A percentile compares a stretch with the other conserved stretches of the same genome.
Evolutionary conservation across 2,888 invertebrate genomes (phyloP).

Genomic region (Diplolepis rosae): DNA sequence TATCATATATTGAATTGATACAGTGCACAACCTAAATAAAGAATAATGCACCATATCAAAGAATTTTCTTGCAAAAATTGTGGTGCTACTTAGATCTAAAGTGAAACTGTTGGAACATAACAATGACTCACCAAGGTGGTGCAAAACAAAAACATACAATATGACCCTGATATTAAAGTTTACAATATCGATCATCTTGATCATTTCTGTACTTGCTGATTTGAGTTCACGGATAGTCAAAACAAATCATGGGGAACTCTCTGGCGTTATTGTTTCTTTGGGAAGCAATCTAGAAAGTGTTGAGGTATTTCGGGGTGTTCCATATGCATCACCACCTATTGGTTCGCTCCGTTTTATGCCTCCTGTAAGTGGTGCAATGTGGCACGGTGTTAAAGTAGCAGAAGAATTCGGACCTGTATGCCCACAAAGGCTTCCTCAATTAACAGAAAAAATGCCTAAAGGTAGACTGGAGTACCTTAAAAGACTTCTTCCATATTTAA

Average conservation of each 20-base stretch:
- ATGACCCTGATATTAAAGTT: not conserved
- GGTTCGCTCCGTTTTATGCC: conserved; percentile 96
- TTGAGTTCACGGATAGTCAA: conserved; percentile 88
- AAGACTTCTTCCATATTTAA: conserved; percentile 89
- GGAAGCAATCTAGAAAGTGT: conserved; percentile 88
- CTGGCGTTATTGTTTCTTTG: conserved; percentile 88
- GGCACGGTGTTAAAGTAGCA: conserved; percentile 92
- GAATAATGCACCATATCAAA: no score
- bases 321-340: conserved; percentile 94
- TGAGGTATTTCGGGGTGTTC: conserved; percentile 94
- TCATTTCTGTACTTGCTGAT: conserved; percentile 38
- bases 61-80: not conserved
- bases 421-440: conserved; percentile 91
- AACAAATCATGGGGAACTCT: conserved; percentile 91
- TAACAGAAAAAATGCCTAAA: conserved; percentile 90
- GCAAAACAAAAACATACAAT: not conserved
- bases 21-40: no score
- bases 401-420: conserved; percentile 93
- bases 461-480: conserved; percentile 92
- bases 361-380: conserved; percentile 93
- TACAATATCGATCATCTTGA: conserved; percentile 17
- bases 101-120: not conserved
- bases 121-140: not conserved
- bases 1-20: no score
- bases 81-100: not conserved